Evolutionary conservation across 2,113 vertebrate genomes (phyloP), one percentile per base, ranked within the genome.

Genomic region (Hippocampus abdominalis): DNA sequence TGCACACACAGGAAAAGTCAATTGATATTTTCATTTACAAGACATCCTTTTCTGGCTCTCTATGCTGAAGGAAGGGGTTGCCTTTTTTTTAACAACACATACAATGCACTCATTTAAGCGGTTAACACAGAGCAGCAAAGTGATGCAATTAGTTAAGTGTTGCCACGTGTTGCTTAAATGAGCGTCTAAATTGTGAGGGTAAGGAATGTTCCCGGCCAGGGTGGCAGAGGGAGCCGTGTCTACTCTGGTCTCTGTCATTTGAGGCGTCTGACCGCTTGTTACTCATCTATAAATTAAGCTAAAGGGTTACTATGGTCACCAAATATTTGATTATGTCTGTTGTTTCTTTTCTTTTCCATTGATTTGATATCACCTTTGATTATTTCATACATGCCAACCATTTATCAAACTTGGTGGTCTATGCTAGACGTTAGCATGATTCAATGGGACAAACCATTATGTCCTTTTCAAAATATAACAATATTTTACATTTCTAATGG

Each of bases 141-240:
- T 36, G 32, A 36, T 36, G 32, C 32, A 36, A 36, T 36, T 36
- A 5, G 32, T 36, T 36, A 36, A 36, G 32, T 36, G 5, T 36
- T 36, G 32, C 32, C 32, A 36, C 5, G 32, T 36, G 32, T 36
- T 36, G 32, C 32, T 36, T 36, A 5, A n/a, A 53, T 53, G 77
- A 66, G 76, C 69, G 32, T 74, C 76, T 63, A 44, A 49, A 23
- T 9, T 63, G 56, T 63, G 66, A 85, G 82, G 86, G 85, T 76
- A 90, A 86, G 87, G 12, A 59, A 48, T 85, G 86, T 88, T 77
- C 86, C 77, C 81, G 62, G 40, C 40, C 11, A 46, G 2, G 44
- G 44, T 13, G 15, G 15, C 46, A 48, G 15, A 48, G 46, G 46
- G 13, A 48, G 15, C 46, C 15, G 46, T 44, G 42, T 44, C 42